Percentiles rank a stretch among this genome's conserved stretches.
phyloP scores from a whole-genome alignment of 2,113 vertebrate genomes.

The Ochotona curzoniae region DNA sequence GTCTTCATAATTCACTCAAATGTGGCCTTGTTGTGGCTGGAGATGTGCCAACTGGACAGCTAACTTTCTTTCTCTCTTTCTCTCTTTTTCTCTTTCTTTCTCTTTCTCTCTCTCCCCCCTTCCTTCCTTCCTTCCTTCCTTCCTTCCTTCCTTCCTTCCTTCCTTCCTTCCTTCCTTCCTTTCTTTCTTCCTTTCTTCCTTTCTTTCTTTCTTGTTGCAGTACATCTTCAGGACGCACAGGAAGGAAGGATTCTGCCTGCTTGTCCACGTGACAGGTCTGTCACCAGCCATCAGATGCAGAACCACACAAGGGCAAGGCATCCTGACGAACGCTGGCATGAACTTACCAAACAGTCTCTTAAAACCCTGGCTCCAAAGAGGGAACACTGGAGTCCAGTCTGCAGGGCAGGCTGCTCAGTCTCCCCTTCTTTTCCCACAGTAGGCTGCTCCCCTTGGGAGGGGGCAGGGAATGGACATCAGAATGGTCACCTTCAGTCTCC shows the following conservation, averaged over 20 bases:
- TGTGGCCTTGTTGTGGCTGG: not conserved
- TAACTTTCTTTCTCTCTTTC: too few species aligned
- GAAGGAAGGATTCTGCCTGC: not conserved
- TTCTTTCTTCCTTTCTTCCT: too few species aligned
- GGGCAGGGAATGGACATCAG: too few species aligned
- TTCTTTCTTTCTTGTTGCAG: not conserved
- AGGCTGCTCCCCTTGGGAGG: too few species aligned
- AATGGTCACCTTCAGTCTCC: too few species aligned
- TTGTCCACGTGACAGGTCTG: not conserved
- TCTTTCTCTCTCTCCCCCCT: too few species aligned
- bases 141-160: too few species aligned
- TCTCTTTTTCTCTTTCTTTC: too few species aligned
- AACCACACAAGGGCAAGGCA: not conserved
- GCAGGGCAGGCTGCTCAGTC: rapidly evolving
- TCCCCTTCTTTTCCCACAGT: too few species aligned
- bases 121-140: too few species aligned
- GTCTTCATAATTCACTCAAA: not conserved
- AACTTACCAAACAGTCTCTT: not conserved
- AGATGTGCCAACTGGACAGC: not conserved
- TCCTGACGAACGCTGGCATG: not conserved
- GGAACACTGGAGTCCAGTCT: not conserved
- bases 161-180: too few species aligned
- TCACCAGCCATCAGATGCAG: not conserved
- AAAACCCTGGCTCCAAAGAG: not conserved
- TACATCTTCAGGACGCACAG: not conserved